Evolutionary conservation across 2,113 vertebrate genomes (phyloP).

Genomic region (Gambusia holbrooki): DNA sequence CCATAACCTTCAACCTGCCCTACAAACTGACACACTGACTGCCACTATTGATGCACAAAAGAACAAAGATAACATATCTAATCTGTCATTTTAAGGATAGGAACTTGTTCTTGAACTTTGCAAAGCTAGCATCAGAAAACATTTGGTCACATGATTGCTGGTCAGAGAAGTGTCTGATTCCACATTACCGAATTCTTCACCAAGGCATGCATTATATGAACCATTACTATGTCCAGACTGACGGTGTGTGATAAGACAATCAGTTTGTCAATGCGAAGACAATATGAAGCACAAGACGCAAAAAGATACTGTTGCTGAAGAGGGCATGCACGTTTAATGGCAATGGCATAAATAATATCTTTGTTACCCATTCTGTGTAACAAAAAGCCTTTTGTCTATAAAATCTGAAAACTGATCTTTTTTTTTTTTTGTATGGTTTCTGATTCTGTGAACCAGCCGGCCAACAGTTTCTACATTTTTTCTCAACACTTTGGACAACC

Average conservation of each 20-base stretch:
- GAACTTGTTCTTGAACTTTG: background rate
- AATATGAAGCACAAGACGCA: too few species aligned
- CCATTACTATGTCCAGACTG: background rate
- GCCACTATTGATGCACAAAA: constrained; percentile 22
- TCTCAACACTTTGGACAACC: too few species aligned
- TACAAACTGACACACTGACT: constrained; percentile 50
- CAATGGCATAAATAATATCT: too few species aligned
- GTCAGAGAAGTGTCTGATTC: background rate
- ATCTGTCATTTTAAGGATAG: background rate
- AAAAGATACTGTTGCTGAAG: too few species aligned
- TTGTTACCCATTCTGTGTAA: too few species aligned
- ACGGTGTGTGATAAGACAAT: too few species aligned
- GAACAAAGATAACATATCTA: constrained; percentile 13
- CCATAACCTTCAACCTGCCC: constrained; percentile 66
- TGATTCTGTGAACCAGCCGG: background rate
- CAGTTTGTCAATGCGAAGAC: too few species aligned
- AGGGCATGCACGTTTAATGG: too few species aligned
- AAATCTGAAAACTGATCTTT: too few species aligned
- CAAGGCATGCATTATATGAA: background rate
- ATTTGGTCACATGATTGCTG: constrained; percentile 48
- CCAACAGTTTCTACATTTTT: too few species aligned
- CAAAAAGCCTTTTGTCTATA: too few species aligned
- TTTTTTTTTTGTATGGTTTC: too few species aligned
- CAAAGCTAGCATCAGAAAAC: constrained; percentile 58
- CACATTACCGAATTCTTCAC: background rate